Percentiles rank a stretch among this genome's conserved stretches.
Evolutionary conservation across 2,888 invertebrate species (phyloP).

Genomic region (Seira musarum): DNA sequence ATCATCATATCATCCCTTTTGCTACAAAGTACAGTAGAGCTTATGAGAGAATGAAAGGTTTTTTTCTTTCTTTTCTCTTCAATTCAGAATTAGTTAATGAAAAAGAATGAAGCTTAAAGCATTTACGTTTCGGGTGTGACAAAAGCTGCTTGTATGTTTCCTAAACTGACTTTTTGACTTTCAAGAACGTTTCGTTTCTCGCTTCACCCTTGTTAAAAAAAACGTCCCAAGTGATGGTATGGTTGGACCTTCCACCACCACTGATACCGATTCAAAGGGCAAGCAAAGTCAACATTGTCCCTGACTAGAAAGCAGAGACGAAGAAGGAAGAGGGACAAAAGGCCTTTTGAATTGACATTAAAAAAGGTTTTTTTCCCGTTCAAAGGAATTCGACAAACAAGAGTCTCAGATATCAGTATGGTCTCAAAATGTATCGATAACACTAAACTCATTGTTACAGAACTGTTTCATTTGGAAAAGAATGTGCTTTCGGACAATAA

Average conservation of each 20-base stretch:
- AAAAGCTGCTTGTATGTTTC: not conserved
- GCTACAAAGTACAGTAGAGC: not conserved
- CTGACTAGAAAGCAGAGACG: not conserved
- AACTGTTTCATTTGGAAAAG: not conserved
- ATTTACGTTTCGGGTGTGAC: not conserved
- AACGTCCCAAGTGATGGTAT: not conserved
- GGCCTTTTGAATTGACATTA: not conserved
- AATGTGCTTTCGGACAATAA: not conserved
- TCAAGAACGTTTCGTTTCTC: conserved; percentile 23
- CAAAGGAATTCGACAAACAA: not conserved
- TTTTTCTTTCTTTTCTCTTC: not conserved
- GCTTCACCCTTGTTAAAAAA: not conserved
- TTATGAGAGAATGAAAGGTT: not conserved
- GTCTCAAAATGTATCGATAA: not conserved
- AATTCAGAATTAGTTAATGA: not conserved
- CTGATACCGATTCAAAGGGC: no score
- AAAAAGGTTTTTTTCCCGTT: not conserved
- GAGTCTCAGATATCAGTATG: not conserved
- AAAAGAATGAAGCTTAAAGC: conserved; percentile 19
- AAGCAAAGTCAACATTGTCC: not conserved
- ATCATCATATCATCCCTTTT: not conserved
- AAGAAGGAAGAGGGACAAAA: not conserved
- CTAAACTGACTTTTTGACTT: conserved; percentile 52
- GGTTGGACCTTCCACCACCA: not conserved
- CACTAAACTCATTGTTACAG: conserved; percentile 7